phyloP scores from a whole-genome alignment of 2,888 invertebrate genomes.

The Sussaba pulchella region DNA sequence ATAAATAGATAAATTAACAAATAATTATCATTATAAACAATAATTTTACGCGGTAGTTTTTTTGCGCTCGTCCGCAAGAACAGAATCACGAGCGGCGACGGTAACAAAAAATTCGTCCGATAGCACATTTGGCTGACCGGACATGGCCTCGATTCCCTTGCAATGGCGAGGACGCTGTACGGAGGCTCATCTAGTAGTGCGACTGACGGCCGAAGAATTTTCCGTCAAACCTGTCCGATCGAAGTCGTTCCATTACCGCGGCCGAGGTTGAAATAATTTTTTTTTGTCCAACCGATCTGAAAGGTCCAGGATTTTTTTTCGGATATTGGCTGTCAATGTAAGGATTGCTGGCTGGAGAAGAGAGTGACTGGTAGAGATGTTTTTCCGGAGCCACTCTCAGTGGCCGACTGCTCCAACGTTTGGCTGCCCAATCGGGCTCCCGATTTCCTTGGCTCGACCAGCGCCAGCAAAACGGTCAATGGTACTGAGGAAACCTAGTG shows the following conservation, averaged over 20 bases:
- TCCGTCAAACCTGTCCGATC: slow-evolving; percentile 52
- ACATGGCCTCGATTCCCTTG: slow-evolving; percentile 40
- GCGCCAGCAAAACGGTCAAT: background rate
- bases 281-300: slow-evolving; percentile 1
- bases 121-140: slow-evolving; percentile 33
- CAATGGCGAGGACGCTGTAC: background rate
- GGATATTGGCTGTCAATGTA: slow-evolving; percentile 31
- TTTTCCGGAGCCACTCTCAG: background rate
- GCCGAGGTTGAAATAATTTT: slow-evolving; percentile 6
- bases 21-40: too few species aligned
- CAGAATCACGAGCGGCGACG: background rate
- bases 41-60: too few species aligned
- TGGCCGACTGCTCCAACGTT: slow-evolving; percentile 18
- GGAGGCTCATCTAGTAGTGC: background rate
- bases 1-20: background rate
- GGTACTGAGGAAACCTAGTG: background rate
- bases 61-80: background rate
- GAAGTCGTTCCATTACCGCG: slow-evolving; percentile 65
- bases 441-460: slow-evolving; percentile 27
- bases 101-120: background rate
- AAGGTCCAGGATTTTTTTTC: slow-evolving; percentile 12
- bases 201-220: background rate
- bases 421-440: slow-evolving; percentile 9
- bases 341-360: slow-evolving; percentile 4
- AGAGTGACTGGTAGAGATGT: slow-evolving; percentile 41